Base-by-base conservation (phyloP, 2,888 invertebrate species). In the Yponomeuta cagnagella region DNA sequence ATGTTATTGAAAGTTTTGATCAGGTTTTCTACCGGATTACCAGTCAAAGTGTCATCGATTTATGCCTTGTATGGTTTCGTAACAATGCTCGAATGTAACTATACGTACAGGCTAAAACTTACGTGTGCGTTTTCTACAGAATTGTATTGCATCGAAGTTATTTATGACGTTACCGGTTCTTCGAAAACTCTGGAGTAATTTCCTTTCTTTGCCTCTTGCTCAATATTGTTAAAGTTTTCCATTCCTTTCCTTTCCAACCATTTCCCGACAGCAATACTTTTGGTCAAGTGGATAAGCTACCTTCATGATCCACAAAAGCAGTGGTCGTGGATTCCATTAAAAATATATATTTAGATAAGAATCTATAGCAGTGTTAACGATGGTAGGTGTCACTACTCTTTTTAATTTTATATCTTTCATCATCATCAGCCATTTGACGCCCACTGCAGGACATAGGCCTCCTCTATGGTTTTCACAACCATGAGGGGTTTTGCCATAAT, bases 191-290 rank as follows among this genome's bases (percentile, higher is more conserved):
- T 58, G 6, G 12, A 15, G 15, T 15, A 12, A 58, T 58, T 58
- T 58, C 52, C 52, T 15, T 58, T 58, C 15, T 15, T 58, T 58
- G 43, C 43, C 9, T 58, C 52, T 52, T 52, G 52, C 52, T 52
- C 52, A 58, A 58, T 58, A 78, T 77, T 78, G 33, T 33, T 33
- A 33, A 33, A 78, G 75, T 2, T 65, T 65, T 23, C 23, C 23
- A 23, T 23, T 23, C 23, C 23, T 23, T 23, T 23, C 23, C 23
- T 23, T 23, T 23, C 1, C 52, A 48, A 52, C 58, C 69, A 48
- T 12, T 48, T 69, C 30, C 23, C 69, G 30, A 48, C 15, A 30
- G 48, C 52, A 58, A 58, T 58, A 15, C 12, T 1, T 15, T 58
- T 58, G 52, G 52, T 15, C 15, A 43, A 43, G 43, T 43, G 43